Percentiles rank a stretch among this genome's conserved stretches.
Evolutionary conservation across 2,113 vertebrate species (phyloP).

Genomic region (Cyprinodon brontotheroides): DNA sequence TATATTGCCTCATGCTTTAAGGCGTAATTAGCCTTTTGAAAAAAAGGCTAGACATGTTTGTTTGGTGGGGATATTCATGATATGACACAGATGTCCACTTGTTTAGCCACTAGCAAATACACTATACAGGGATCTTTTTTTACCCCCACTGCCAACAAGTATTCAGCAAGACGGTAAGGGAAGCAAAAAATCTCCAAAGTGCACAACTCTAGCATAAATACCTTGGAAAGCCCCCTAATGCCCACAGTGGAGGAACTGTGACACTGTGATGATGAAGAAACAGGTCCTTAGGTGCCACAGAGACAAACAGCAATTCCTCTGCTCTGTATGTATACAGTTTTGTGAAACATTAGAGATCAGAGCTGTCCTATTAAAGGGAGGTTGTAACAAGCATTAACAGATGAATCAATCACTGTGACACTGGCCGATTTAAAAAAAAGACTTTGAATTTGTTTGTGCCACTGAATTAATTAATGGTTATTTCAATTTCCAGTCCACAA

Average conservation of each 20-base stretch:
- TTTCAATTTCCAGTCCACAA: background rate
- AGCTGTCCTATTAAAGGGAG: background rate
- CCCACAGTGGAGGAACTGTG: no score
- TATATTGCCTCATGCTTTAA: conserved; percentile 6
- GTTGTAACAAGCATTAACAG: background rate
- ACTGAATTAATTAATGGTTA: background rate
- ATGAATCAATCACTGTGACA: background rate
- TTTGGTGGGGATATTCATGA: background rate
- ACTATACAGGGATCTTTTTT: no score
- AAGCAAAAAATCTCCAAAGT: no score
- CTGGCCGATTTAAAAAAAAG: background rate
- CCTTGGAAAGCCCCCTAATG: no score
- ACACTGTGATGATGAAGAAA: background rate
- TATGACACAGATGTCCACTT: no score
- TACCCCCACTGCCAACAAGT: no score
- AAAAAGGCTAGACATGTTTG: no score
- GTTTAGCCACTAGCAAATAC: no score
- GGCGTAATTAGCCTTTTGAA: background rate
- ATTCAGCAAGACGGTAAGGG: no score
- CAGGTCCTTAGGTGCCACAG: background rate
- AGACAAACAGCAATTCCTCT: background rate
- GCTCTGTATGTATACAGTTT: background rate
- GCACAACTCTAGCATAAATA: no score
- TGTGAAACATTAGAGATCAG: background rate
- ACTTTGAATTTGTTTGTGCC: background rate